Evolutionary conservation across 2,888 invertebrate species (phyloP).

Genomic region (Spilarctia lutea): DNA sequence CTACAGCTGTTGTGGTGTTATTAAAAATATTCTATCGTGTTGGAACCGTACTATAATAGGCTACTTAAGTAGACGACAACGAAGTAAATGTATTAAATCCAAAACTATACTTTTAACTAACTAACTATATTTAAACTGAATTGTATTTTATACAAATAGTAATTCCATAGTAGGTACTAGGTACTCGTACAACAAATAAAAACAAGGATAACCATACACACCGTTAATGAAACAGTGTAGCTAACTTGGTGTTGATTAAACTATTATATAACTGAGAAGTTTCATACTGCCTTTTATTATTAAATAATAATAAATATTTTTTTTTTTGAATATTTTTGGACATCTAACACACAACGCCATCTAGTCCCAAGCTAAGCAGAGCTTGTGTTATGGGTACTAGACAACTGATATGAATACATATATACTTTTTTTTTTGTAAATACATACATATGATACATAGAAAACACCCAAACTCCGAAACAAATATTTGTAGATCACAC

Average conservation of each 20-base stretch:
- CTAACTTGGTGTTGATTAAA: background rate
- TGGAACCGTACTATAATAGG: background rate
- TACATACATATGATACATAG: too few species aligned
- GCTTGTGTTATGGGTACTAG: too few species aligned
- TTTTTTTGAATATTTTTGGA: too few species aligned
- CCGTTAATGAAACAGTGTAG: background rate
- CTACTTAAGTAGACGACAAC: background rate
- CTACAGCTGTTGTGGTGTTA: conserved; percentile 6
- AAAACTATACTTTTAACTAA: background rate
- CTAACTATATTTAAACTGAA: too few species aligned
- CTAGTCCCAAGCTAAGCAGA: too few species aligned
- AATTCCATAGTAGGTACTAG: background rate
- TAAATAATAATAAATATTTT: too few species aligned
- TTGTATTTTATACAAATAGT: background rate
- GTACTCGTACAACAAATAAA: background rate
- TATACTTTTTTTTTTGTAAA: too few species aligned
- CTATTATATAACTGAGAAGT: background rate
- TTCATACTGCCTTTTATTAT: too few species aligned
- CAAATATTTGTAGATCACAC: too few species aligned
- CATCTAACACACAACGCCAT: too few species aligned
- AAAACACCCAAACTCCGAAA: too few species aligned
- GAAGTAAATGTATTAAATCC: background rate
- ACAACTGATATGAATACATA: too few species aligned
- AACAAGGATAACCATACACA: background rate
- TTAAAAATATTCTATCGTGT: conserved; percentile 1